Evolutionary conservation across 2,888 invertebrate genomes (phyloP).

Genomic region (Lacanobia oleracea): DNA sequence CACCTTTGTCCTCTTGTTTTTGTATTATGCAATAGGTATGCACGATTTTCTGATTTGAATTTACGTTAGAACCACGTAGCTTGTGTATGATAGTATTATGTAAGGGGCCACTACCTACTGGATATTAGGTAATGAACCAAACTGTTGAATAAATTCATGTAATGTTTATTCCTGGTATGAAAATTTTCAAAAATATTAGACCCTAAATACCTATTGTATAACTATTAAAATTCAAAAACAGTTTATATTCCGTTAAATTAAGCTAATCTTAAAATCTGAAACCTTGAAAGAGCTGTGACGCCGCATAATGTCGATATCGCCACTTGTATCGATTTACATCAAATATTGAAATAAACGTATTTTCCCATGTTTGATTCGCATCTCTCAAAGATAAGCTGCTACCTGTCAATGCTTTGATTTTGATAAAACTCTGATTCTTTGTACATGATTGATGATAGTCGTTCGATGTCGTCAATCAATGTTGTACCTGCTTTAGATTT

Average conservation of each 20-base stretch:
- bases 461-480: constrained; percentile 27
- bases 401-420: constrained; percentile 36
- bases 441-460: constrained; percentile 45
- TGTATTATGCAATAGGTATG: constrained; percentile 26
- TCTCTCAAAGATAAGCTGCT: constrained; percentile 37
- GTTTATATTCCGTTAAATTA: constrained; percentile 5
- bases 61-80: constrained; percentile 6
- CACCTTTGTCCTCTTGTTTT: constrained; percentile 19
- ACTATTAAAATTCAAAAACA: constrained; percentile 8
- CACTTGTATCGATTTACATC: constrained; percentile 37
- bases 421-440: constrained; percentile 47
- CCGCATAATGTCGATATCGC: constrained; percentile 4
- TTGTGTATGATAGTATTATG: not conserved
- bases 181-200: not conserved
- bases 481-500: not conserved
- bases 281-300: constrained; percentile 45
- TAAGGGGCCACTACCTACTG: not conserved
- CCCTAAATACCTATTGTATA: no score
- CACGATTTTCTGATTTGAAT: constrained; percentile 31
- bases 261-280: constrained; percentile 29
- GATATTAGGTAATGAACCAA: not conserved
- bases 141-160: not conserved
- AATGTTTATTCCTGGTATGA: no score
- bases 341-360: constrained; percentile 36
- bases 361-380: constrained; percentile 41